Base-by-base conservation (phyloP, 1,140 invertebrate genomes). In the Philaenus spumarius region DNA sequence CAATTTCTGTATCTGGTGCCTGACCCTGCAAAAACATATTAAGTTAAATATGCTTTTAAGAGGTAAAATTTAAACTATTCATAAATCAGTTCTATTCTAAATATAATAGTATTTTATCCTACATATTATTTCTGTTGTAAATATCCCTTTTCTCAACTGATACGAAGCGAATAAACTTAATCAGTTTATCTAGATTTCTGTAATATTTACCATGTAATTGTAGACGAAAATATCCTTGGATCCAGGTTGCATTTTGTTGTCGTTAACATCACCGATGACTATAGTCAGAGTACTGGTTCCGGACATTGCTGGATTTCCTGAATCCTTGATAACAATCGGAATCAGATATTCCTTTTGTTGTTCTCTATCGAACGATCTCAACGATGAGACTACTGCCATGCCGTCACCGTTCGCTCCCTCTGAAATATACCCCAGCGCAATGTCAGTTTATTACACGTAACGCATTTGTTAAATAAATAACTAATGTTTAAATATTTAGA, bases 221-320 rank as follows among this genome's bases (percentile, higher is more conserved):
- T 98, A 98, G 0, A 97, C 92, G 71, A 95, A 89, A 63, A 98
- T 97, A 59, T 96, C 91, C 75, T 98, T 98, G 1, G 87, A 88
- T 0, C 95, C 95, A 0, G 93, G 89, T 68, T 93, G 87, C 91
- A 97, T 97, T 75, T 93, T 92, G 74, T 98, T 97, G 68, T 98
- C 95, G 71, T 98, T 98, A 1, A 91, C 86, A 70, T 95, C 94
- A 19, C 95, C 94, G 66, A 98, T 97, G 19, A 95, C 90, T 6
- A 98, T 91, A 0, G 92, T 96, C 4, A 98, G 71, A 0, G 93
- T 97, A 64, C 90, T 95, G 1, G 94, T 96, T 58, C 93, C 95
- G 39, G 92, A 94, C 89, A 95, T 93, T 0, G 87, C 86, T 9
- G 86, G 90, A 69, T 83, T 91, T 47, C 87, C 90, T 63, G 86